Percentiles rank a stretch among this genome's conserved stretches.
phyloP scores from a whole-genome alignment of 2,888 invertebrate species.

The Callosobruchus maculatus region DNA sequence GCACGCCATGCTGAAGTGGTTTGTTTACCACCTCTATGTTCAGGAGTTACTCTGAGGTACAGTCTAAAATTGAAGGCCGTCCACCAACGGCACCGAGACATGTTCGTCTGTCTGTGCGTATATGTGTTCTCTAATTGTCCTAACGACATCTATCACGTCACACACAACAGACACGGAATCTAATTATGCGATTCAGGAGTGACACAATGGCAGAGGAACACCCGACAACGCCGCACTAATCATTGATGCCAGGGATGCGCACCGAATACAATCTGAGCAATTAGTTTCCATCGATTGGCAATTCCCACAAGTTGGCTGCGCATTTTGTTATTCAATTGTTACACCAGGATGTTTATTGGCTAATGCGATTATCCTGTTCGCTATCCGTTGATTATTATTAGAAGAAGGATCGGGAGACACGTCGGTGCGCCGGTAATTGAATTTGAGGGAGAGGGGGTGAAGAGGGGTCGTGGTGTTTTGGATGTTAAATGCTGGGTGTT shows the following conservation, averaged over 20 bases:
- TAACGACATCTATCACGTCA: conserved; percentile 42
- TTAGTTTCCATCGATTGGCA: conserved; percentile 33
- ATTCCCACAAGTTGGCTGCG: conserved; percentile 26
- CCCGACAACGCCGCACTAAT: conserved; percentile 45
- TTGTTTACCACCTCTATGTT: too few relatives aligned
- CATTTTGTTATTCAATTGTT: conserved; percentile 29
- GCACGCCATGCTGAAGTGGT: too few relatives aligned
- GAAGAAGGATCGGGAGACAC: conserved; percentile 2
- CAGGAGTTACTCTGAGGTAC: too few relatives aligned
- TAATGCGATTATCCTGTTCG: conserved; percentile 22
- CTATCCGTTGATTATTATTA: conserved; percentile 14
- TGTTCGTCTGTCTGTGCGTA: background rate
- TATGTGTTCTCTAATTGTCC: conserved; percentile 33
- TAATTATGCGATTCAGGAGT: conserved; percentile 46
- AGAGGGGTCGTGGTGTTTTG: background rate
- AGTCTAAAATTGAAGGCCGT: background rate
- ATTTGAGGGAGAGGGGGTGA: background rate
- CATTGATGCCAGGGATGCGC: conserved; percentile 29
- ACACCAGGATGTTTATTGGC: conserved; percentile 25
- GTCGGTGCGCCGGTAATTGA: background rate
- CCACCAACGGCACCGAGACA: background rate
- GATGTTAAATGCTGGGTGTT: background rate
- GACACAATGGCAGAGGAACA: conserved; percentile 32
- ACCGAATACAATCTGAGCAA: conserved; percentile 35
- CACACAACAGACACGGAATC: conserved; percentile 42